phyloP scores from a whole-genome alignment of 2,113 vertebrate genomes.

The Oenanthe melanoleuca region DNA sequence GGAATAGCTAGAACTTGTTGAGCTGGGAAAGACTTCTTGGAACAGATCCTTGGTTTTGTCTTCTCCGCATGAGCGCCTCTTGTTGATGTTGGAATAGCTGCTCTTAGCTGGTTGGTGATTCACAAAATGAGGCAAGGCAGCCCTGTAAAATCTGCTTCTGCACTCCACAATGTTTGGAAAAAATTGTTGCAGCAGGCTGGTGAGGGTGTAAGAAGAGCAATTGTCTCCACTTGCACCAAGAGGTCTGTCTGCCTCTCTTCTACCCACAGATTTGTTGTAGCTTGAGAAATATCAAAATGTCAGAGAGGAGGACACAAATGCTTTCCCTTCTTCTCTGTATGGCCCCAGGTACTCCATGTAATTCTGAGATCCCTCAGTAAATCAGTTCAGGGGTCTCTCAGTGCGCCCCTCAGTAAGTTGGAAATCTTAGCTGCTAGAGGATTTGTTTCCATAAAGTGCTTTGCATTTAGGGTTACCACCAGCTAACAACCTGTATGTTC shows the following conservation, averaged over 20 bases:
- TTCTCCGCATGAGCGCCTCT: slow-evolving; percentile 8
- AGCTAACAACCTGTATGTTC: background rate
- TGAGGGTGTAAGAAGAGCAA: background rate
- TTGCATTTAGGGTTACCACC: background rate
- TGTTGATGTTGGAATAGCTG: slow-evolving; percentile 57
- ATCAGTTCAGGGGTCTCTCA: background rate
- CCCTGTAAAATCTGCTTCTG: background rate
- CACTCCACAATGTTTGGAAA: background rate
- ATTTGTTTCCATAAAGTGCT: background rate
- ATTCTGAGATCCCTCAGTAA: background rate
- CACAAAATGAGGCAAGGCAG: slow-evolving; percentile 14
- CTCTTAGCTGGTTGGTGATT: slow-evolving; percentile 28
- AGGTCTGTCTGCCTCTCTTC: background rate
- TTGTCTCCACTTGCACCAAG: background rate
- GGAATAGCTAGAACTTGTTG: slow-evolving; percentile 57
- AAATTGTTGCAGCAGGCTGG: background rate
- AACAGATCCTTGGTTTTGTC: slow-evolving; percentile 57
- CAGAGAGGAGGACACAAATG: background rate
- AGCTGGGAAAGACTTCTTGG: slow-evolving; percentile 67
- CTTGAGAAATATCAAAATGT: fast-evolving
- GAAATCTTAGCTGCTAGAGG: background rate
- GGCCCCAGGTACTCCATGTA: background rate
- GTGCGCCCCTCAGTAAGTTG: background rate
- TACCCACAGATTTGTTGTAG: background rate
- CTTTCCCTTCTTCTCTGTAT: background rate